A percentile compares a stretch with the other conserved stretches of the same genome.
These are phyloP conservation scores for Gallinago nigripennis DNA, from an alignment of 2,797 vertebrate genomes.

Conservation along the genomic window DNA sequence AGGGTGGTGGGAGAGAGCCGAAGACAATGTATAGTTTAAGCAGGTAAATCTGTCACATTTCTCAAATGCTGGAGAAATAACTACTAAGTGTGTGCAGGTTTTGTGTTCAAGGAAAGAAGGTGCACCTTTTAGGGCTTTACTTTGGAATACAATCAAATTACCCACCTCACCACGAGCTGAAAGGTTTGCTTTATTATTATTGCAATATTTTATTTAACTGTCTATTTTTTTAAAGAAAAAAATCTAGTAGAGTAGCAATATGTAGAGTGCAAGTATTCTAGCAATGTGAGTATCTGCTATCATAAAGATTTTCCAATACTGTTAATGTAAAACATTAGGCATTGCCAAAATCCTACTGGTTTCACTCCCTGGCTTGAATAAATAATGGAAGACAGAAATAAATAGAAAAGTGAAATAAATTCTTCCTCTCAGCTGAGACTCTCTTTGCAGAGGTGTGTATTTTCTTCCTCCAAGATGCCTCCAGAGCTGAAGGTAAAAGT, in stretches of 20 bases:
- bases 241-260: neutral
- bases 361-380: neutral
- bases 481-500: neutral
- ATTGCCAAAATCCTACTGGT: conserved; percentile 35
- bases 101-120: neutral
- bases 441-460: neutral
- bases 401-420: conserved; percentile 33
- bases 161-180: neutral
- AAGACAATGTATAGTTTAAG: neutral
- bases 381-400: conserved; percentile 33
- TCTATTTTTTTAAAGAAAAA: neutral
- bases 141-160: neutral
- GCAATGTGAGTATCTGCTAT: neutral
- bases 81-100: neutral
- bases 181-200: neutral
- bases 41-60: neutral
- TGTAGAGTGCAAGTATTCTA: neutral
- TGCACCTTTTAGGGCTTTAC: neutral
- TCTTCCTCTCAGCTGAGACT: conserved; percentile 13
- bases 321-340: conserved; percentile 4
- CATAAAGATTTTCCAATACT: conserved; percentile 17
- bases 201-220: neutral
- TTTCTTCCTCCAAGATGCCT: neutral
- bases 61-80: neutral
- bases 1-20: neutral